These are phyloP conservation scores for Engystomops pustulosus DNA, from an alignment of 2,113 vertebrate species.

Conservation along the genomic window DNA sequence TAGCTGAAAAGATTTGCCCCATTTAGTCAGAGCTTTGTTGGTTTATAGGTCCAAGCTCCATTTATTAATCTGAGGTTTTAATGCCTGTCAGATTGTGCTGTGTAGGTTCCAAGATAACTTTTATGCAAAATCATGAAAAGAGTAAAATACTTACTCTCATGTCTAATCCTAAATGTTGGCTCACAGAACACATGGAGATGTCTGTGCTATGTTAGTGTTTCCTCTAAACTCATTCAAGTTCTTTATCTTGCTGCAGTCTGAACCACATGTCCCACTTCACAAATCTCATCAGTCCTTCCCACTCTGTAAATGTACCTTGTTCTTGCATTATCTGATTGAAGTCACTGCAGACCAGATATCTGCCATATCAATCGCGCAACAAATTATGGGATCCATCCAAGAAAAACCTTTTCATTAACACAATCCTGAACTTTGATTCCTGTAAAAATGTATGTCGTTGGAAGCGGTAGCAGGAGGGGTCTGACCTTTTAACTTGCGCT, in stretches of 20 bases:
- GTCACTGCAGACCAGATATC: conserved; percentile 22
- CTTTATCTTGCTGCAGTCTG: conserved; percentile 23
- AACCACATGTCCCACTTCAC: not conserved
- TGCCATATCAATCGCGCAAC: conserved; percentile 53
- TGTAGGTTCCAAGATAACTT: too few species aligned
- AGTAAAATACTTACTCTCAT: too few species aligned
- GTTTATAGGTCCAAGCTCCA: too few species aligned
- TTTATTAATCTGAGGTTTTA: too few species aligned
- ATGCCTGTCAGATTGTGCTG: too few species aligned
- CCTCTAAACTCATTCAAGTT: conserved; percentile 1
- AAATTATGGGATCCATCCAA: conserved; percentile 53
- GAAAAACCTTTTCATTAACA: conserved; percentile 56
- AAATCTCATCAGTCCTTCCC: conserved; percentile 33
- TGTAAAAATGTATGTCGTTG: conserved; percentile 65
- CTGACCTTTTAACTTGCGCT: conserved; percentile 72
- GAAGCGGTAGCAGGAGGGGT: conserved; percentile 64
- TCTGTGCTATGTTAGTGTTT: not conserved
- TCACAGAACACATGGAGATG: not conserved
- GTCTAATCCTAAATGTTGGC: not conserved
- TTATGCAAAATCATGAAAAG: too few species aligned
- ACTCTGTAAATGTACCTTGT: conserved; percentile 17
- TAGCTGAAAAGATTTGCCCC: too few species aligned
- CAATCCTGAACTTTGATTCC: conserved; percentile 60
- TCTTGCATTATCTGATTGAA: conserved; percentile 42
- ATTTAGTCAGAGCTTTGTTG: too few species aligned